Evolutionary conservation across 2,113 vertebrate genomes (phyloP).

Genomic region (Ellobius talpinus): DNA sequence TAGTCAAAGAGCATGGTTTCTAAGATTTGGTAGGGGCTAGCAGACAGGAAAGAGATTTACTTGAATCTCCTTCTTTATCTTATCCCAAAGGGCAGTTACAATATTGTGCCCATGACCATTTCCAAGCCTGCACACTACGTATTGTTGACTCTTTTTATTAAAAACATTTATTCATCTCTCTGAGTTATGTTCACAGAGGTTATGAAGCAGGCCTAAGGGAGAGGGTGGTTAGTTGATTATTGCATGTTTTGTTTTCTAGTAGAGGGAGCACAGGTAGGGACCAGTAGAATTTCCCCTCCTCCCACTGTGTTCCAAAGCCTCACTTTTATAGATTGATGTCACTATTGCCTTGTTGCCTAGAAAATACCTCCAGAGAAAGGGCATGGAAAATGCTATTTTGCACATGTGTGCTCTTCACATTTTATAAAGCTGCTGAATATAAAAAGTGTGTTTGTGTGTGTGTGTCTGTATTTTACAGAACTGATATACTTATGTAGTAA

Average conservation of each 20-base stretch:
- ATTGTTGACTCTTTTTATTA: slow-evolving; percentile 76
- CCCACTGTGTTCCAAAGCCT: background rate
- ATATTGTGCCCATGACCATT: slow-evolving; percentile 45
- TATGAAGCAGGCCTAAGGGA: slow-evolving; percentile 59
- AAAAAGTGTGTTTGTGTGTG: background rate
- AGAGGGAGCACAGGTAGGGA: background rate
- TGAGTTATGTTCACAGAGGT: slow-evolving; percentile 51
- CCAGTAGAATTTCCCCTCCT: background rate
- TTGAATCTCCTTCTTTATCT: slow-evolving; percentile 54
- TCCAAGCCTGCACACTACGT: slow-evolving; percentile 46
- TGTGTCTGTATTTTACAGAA: background rate
- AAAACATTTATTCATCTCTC: slow-evolving; percentile 69
- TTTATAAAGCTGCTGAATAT: background rate
- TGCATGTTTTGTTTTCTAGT: background rate
- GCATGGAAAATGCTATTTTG: background rate
- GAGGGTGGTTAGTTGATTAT: background rate
- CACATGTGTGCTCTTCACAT: background rate
- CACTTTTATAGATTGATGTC: background rate
- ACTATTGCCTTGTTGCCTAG: background rate
- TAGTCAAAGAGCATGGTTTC: background rate
- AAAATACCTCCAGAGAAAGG: background rate
- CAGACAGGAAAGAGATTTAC: slow-evolving; percentile 20
- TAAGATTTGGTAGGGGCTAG: background rate
- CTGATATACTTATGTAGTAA: background rate
- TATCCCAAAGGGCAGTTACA: slow-evolving; percentile 41